Base-by-base conservation (phyloP, 2,888 invertebrate genomes). In the Diaphora mendica region DNA sequence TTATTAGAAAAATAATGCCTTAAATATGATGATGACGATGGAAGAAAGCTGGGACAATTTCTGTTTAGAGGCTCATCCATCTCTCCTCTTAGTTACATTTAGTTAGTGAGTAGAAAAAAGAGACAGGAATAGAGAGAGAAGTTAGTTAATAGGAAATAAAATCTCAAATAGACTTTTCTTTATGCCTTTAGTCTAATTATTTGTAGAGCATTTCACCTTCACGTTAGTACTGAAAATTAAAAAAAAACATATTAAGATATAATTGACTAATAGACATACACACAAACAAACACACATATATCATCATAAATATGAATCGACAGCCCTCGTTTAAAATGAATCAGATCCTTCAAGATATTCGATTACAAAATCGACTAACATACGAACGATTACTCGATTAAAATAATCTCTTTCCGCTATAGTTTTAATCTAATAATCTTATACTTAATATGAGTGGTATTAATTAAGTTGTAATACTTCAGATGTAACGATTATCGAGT, bases 361-460 rank as follows among this genome's bases (percentile, higher is more conserved):
- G 67, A 71, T 62, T 62, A 68, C 67, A n/a, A 39, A 71, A 66
- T 67, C 65, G 55, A 55, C 64, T 26, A 65, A 71, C 11, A 39
- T 33, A 33, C 2, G 26, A 70, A 62, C 55, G 68, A 71, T 55
- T 66, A 71, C 5, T 55, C 67, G 67, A 67, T 67, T 55, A 67
- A 48, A 62, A n/a, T 70, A 70, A 71, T 74, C 71, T 71, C 48
- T 64, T 68, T 51, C 74, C 70, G 71, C 70, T 48, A 55, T 51
- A 70, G 30, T 70, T 70, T 35, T 30, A 51, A 68, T 72, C 30
- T 42, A 64, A 55, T 23, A 51, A 67, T 72, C 55, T 55, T 13
- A 55, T 13, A 39, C 20, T 59, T 33, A 33, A 59, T 39, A 71
- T 65, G 64, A 67, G 59, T 59, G 39, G 26, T 51, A 70, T 66